Evolutionary conservation across 2,797 vertebrate species (phyloP), one percentile per base, ranked within the genome.

Genomic region (Syngnathus acus): DNA sequence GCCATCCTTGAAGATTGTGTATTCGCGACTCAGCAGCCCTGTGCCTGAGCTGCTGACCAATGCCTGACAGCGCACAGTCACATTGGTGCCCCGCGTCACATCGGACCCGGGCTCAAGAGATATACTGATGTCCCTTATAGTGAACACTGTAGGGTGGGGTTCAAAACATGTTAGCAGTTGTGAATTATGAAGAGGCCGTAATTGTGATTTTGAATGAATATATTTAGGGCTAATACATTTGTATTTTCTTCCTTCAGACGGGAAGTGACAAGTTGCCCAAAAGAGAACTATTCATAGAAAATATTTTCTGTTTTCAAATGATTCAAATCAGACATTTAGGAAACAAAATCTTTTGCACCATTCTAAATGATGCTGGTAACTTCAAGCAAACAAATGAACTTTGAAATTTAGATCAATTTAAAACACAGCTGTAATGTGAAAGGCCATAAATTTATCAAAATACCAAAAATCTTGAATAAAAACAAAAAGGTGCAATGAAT

Each of bases 1-100:
- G 37, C 7, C 9, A 17, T 84, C 69, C 73, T 86, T 90, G 77
- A 58, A 83, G 62, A 93, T 73, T 1, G 39, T 81, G 81, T 90
- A 91, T 19, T 69, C 32, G 0, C 78, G 73, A 7, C 1, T 70
- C 51, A 80, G 72, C 0, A 0, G 0, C 47, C 26, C 43, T 0
- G 42, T 6, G 45, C 1, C 13, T 0, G 42, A 9, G 42, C 1
- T 11, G 75, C 68, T 79, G 60, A 91, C 66, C 0, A 1, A 0
- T 1, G 82, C 84, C 1, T 16, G 1, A 66, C 92, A 93, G 40
- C 60, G 66, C 26, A 92, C 39, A 0, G 65, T 84, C 75, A 92
- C 88, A 0, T 82, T 74, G 39, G 88, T 77, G 63, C 71, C 82
- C 6, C 86, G 77, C 0, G 0, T 1, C 65, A 93, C 89, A 0